A percentile compares a stretch with the other conserved stretches of the same genome.
phyloP scores from a whole-genome alignment of 2,797 vertebrate species.

The Catamblyrhynchus diadema region DNA sequence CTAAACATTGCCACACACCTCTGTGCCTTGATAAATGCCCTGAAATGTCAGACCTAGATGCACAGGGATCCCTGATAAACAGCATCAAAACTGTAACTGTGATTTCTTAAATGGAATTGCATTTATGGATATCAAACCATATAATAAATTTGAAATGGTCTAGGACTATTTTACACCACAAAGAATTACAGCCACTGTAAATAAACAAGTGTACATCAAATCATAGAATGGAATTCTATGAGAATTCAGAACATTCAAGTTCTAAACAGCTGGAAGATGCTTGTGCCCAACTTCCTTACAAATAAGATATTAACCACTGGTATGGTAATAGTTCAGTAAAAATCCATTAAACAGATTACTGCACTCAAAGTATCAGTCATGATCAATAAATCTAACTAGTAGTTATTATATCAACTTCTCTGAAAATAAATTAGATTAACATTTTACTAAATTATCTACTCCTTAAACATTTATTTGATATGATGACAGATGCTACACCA shows the following conservation, averaged over 20 bases:
- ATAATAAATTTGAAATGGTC: not conserved
- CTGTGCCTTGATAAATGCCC: not conserved
- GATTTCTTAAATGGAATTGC: not conserved
- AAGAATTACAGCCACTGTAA: not conserved
- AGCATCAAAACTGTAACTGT: not conserved
- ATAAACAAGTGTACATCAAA: not conserved
- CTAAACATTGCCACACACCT: not conserved
- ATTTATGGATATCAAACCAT: not conserved
- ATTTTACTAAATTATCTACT: not conserved
- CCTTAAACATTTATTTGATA: not conserved
- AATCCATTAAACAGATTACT: not conserved
- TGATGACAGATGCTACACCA: rapidly evolving
- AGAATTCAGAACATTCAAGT: not conserved
- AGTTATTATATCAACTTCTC: not conserved
- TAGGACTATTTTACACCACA: not conserved
- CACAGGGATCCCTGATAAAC: not conserved
- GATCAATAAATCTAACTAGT: not conserved
- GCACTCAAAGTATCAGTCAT: not conserved
- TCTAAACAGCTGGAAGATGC: not conserved
- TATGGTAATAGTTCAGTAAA: not conserved
- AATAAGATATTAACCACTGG: not conserved
- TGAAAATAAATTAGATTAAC: not conserved
- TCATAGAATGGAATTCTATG: not conserved
- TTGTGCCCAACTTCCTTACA: not conserved
- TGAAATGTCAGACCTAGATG: not conserved